A percentile compares a stretch with the other conserved stretches of the same genome.
phyloP scores from a whole-genome alignment of 2,888 invertebrate species.

The Colletes collaris region DNA sequence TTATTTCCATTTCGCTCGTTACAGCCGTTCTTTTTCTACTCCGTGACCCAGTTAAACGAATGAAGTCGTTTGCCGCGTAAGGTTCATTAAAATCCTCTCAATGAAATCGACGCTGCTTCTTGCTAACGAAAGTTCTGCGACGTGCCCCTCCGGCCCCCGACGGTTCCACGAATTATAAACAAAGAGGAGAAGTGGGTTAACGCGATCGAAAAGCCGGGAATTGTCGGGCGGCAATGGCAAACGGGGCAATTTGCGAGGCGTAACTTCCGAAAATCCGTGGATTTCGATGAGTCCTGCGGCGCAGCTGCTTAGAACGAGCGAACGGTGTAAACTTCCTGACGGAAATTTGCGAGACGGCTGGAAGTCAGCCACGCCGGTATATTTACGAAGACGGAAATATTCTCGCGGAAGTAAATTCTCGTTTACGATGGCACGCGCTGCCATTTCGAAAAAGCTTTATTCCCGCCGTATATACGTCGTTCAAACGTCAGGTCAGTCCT shows the following conservation, averaged over 20 bases:
- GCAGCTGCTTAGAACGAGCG: conserved; percentile 59
- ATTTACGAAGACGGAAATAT: conserved; percentile 57
- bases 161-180: conserved; percentile 31
- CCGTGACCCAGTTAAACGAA: conserved; percentile 42
- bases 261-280: conserved; percentile 58
- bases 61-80: conserved; percentile 37
- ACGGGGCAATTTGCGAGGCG: conserved; percentile 38
- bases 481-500: conserved; percentile 35
- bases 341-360: conserved; percentile 45
- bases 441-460: conserved; percentile 43
- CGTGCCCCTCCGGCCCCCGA: background rate
- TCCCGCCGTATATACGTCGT: conserved; percentile 2
- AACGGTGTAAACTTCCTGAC: conserved; percentile 52
- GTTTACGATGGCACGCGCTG: conserved; percentile 50
- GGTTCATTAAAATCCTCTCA: conserved; percentile 50
- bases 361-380: conserved; percentile 10
- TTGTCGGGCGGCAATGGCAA: background rate
- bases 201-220: conserved; percentile 32
- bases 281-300: conserved; percentile 52
- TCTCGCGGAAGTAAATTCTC: conserved; percentile 52
- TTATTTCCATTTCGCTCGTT: conserved; percentile 3
- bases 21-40: background rate
- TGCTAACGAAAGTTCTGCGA: conserved; percentile 41
- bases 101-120: conserved; percentile 37
- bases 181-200: conserved; percentile 48